Conservation (phyloP, 1,140 invertebrate species). For the Chironomus tepperi region DNA sequence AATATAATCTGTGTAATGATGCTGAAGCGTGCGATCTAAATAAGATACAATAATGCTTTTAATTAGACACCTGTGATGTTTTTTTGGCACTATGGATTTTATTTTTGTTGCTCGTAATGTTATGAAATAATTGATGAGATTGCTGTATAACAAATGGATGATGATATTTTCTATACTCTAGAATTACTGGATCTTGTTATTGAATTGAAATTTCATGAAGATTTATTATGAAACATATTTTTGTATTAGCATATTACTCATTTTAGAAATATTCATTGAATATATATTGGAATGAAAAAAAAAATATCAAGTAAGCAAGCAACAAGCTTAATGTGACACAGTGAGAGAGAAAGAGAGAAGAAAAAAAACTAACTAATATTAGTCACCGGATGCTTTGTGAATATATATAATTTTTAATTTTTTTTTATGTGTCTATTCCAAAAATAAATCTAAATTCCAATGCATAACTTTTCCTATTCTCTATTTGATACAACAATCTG, state of each 20-base stretch:
- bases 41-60: neutral
- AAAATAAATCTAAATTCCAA: neutral
- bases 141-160: neutral
- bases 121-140: slow-evolving; percentile 9
- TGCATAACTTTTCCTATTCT: neutral
- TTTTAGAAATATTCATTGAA: neutral
- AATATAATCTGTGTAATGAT: neutral
- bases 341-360: neutral
- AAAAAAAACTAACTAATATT: too few species aligned
- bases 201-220: neutral
- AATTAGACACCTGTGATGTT: slow-evolving; percentile 19
- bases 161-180: too few species aligned
- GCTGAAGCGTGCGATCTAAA: neutral
- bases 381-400: neutral
- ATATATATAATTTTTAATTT: neutral
- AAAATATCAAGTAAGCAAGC: neutral
- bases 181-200: neutral
- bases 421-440: neutral
- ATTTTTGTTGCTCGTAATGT: neutral
- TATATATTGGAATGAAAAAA: neutral
- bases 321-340: neutral
- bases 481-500: neutral
- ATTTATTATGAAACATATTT: neutral
- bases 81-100: neutral
- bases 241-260: neutral